Percentiles rank a stretch among this genome's conserved stretches.
Evolutionary conservation across 2,888 invertebrate species (phyloP).

Genomic region (Drosophila macrothrix): DNA sequence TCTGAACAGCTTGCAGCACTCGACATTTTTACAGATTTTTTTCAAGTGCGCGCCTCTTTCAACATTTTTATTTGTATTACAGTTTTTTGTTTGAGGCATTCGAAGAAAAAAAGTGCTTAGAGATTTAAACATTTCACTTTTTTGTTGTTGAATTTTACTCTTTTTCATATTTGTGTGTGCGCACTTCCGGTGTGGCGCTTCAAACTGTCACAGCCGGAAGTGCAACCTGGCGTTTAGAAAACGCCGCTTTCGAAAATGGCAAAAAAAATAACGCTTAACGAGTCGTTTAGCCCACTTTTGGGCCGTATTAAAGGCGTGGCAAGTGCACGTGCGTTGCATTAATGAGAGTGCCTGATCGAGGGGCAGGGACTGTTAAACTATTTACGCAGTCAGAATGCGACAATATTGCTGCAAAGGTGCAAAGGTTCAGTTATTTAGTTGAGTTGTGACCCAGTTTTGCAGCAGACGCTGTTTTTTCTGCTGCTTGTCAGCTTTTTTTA

Average conservation of each 20-base stretch:
- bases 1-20: constrained; percentile 24
- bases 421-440: constrained; percentile 61
- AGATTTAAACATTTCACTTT: constrained; percentile 20
- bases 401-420: constrained; percentile 62
- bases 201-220: constrained; percentile 75
- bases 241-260: constrained; percentile 54
- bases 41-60: constrained; percentile 42
- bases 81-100: constrained; percentile 29
- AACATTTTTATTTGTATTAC: constrained; percentile 14
- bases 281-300: constrained; percentile 71
- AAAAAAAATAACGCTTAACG: constrained; percentile 53
- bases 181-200: constrained; percentile 73
- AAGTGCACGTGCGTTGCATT: constrained; percentile 68
- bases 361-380: constrained; percentile 8
- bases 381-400: constrained; percentile 53
- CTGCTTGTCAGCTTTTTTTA: constrained; percentile 7
- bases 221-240: constrained; percentile 74
- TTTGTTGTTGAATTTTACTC: background rate
- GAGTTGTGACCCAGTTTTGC: constrained; percentile 63
- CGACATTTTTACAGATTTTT: constrained; percentile 15
- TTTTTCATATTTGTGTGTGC: constrained; percentile 42
- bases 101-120: constrained; percentile 46
- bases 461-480: constrained; percentile 18
- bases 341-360: constrained; percentile 32
- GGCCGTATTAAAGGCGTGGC: constrained; percentile 36